Evolutionary conservation across 1,140 invertebrate species (phyloP).

Genomic region (Drosophila obscura): DNA sequence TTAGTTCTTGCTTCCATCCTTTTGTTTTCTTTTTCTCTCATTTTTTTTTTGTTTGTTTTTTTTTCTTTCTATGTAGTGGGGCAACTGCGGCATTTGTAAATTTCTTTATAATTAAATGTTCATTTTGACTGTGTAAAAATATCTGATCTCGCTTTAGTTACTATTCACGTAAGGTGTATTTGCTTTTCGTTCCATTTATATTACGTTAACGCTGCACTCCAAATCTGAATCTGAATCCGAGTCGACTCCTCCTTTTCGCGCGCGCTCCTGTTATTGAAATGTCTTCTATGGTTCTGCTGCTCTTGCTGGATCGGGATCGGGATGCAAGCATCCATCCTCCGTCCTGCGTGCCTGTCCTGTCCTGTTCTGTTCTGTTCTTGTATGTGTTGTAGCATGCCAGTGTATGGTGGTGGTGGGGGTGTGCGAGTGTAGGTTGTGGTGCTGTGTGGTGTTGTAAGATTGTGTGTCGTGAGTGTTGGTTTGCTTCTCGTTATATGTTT

Average conservation of each 20-base stretch:
- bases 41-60: conserved; percentile 38
- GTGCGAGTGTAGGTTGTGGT: conserved; percentile 11
- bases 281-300: conserved; percentile 34
- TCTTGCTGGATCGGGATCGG: conserved; percentile 25
- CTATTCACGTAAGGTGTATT: conserved; percentile 44
- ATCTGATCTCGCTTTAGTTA: conserved; percentile 68
- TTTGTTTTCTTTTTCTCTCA: conserved; percentile 30
- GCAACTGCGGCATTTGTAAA: conserved; percentile 82
- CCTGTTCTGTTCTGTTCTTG: conserved; percentile 30
- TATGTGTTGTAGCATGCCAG: conserved; percentile 23
- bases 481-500: conserved; percentile 60
- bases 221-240: conserved; percentile 35
- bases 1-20: neutral
- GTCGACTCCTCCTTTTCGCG: conserved; percentile 44
- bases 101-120: conserved; percentile 77
- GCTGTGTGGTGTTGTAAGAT: conserved; percentile 33
- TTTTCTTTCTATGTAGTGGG: conserved; percentile 70
- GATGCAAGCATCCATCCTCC: conserved; percentile 39
- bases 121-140: conserved; percentile 79
- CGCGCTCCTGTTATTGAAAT: conserved; percentile 52
- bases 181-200: conserved; percentile 43
- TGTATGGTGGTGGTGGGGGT: neutral
- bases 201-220: conserved; percentile 58
- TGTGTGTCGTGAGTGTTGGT: conserved; percentile 30
- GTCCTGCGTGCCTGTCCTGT: conserved; percentile 21